phyloP scores from a whole-genome alignment of 1,140 invertebrate genomes.

The Venturia canescens region DNA sequence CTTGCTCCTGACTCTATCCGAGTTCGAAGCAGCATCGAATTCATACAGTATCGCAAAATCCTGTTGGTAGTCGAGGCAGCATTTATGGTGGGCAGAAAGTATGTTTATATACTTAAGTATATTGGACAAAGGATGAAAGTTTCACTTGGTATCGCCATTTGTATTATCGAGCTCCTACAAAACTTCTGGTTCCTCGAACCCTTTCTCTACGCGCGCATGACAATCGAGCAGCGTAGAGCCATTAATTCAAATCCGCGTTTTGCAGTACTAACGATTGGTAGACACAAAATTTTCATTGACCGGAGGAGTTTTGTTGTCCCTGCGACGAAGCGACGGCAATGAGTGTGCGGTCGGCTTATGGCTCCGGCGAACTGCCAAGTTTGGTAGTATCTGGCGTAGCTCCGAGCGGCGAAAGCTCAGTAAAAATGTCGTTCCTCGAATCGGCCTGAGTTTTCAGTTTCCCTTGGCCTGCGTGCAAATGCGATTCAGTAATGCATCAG shows the following conservation, averaged over 20 bases:
- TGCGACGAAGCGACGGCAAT: no score
- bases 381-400: no score
- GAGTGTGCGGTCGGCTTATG: no score
- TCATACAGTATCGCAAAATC: slow-evolving; percentile 1
- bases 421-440: no score
- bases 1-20: slow-evolving; percentile 28
- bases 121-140: background rate
- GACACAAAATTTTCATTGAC: no score
- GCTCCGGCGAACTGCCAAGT: no score
- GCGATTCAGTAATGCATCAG: no score
- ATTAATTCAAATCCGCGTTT: background rate
- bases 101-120: background rate
- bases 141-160: slow-evolving; percentile 18
- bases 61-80: background rate
- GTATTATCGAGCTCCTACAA: slow-evolving; percentile 21
- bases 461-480: no score
- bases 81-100: background rate
- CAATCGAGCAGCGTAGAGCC: background rate
- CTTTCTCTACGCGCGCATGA: background rate
- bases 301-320: no score
- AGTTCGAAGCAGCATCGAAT: slow-evolving; percentile 28
- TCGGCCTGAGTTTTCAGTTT: no score
- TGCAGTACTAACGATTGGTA: no score
- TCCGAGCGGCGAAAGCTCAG: no score
- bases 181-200: background rate